Evolutionary conservation across 2,888 invertebrate species (phyloP).

Genomic region (Caenorhabditis sp.): DNA sequence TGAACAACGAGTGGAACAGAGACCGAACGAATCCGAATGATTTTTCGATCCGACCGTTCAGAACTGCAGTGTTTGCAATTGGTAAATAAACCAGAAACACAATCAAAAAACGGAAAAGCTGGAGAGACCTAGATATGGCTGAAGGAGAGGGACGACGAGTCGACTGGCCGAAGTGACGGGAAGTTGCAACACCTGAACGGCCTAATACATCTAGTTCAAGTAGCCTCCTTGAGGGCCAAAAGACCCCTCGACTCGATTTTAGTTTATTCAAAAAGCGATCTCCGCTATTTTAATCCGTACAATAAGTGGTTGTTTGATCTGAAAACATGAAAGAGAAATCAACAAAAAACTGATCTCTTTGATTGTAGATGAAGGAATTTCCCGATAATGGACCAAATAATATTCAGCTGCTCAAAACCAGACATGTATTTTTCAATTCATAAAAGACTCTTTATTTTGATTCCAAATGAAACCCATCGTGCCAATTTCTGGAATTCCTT

Average conservation of each 20-base stretch:
- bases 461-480: not conserved
- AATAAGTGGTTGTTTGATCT: not conserved
- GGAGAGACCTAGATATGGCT: conserved; percentile 8
- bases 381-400: too few relatives aligned
- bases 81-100: conserved; percentile 44
- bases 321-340: not conserved
- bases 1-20: not conserved
- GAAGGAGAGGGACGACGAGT: not conserved
- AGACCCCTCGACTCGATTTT: conserved; percentile 11
- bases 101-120: conserved; percentile 21
- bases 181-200: conserved; percentile 42
- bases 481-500: conserved; percentile 7
- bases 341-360: too few relatives aligned
- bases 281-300: conserved; percentile 9
- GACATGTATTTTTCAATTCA: too few relatives aligned
- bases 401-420: too few relatives aligned
- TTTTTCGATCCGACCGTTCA: conserved; percentile 27
- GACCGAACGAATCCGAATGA: not conserved
- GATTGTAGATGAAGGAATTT: too few relatives aligned
- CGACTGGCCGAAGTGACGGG: not conserved
- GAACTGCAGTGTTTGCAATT: conserved; percentile 25
- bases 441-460: conserved; percentile 1
- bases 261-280: conserved; percentile 5
- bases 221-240: conserved; percentile 41
- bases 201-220: conserved; percentile 58